These are phyloP conservation scores for Drosophila leonis DNA, from an alignment of 2,888 invertebrate genomes.

Conservation along the genomic window DNA sequence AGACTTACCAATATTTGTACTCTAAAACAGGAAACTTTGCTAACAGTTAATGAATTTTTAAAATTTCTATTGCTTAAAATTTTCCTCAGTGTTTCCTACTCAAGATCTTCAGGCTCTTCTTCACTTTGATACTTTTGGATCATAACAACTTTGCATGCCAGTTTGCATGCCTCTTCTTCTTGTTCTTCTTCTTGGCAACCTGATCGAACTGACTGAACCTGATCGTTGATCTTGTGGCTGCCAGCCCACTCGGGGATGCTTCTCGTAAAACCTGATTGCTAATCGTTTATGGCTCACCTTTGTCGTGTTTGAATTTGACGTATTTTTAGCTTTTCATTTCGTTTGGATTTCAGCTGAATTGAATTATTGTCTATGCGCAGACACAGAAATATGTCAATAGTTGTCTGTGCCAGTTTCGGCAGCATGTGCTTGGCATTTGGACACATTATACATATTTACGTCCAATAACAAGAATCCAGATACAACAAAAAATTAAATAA, in stretches of 20 bases:
- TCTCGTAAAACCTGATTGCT: slow-evolving; percentile 49
- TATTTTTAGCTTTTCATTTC: slow-evolving; percentile 68
- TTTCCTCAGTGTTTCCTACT: slow-evolving; percentile 11
- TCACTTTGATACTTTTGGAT: slow-evolving; percentile 23
- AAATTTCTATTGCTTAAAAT: not conserved
- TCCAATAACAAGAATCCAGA: slow-evolving; percentile 30
- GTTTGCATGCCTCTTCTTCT: not conserved
- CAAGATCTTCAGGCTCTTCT: slow-evolving; percentile 3
- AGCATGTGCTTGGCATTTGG: slow-evolving; percentile 38
- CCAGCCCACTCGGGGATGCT: slow-evolving; percentile 29
- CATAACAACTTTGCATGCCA: slow-evolving; percentile 22
- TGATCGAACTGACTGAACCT: slow-evolving; percentile 21
- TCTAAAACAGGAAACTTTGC: too few relatives aligned
- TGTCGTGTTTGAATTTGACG: slow-evolving; percentile 39
- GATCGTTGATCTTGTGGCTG: slow-evolving; percentile 17
- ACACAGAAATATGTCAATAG: slow-evolving; percentile 59
- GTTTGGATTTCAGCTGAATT: slow-evolving; percentile 32
- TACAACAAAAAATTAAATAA: slow-evolving; percentile 18
- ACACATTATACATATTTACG: slow-evolving; percentile 13
- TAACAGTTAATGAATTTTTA: not conserved
- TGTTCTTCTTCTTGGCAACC: slow-evolving; percentile 18
- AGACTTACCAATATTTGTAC: too few relatives aligned
- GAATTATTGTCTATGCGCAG: slow-evolving; percentile 65
- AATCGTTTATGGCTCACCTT: slow-evolving; percentile 49
- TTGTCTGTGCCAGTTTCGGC: slow-evolving; percentile 57